Evolutionary conservation across 2,797 vertebrate genomes (phyloP), one percentile per base, ranked within the genome.

Genomic region (Adelosebastes latens): DNA sequence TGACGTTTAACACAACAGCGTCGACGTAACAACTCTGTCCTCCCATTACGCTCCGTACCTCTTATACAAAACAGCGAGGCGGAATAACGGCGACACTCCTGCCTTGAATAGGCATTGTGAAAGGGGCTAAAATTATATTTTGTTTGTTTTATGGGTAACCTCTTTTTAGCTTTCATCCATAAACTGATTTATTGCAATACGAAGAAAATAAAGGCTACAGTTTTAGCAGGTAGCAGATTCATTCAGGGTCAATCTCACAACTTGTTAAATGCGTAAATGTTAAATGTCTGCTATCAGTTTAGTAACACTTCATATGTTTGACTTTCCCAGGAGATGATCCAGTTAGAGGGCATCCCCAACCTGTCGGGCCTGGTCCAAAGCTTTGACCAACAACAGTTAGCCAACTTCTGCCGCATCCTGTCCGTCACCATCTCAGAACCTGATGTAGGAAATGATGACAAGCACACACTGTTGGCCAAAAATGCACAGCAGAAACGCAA

Each of bases 351-450:
- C 84, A 98, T 99, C 88, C 98, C 98, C 75, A 98, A 99, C 86
- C 95, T 99, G 70, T 96, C 96, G 0, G 96, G 95, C 78, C 95
- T 99, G 75, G 98, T 99, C 53, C 98, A 98, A 91, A 99, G 97
- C 91, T 99, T 99, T 32, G 98, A 99, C 94, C 99, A 99, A 90
- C 98, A 99, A 84, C 99, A 99, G 90, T 96, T 99, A 74, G 98
- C 99, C 46, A 99, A 99, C 95, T 99, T 99, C 95, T 99, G 99
- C 92, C 96, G 99, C 86, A 99, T 99, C 91, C 95, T 99, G 22
- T 99, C 99, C 0, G 97, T 99, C 93, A 99, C 98, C 32, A 99
- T 99, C 93, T 99, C 99, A 0, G 98, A 99, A 84, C 98, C 98
- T 0, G 99, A 99, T 67, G 96, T 98, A 0, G 97, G 97, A 34